phyloP scores from a whole-genome alignment of 1,140 invertebrate species.

The Maniola jurtina region DNA sequence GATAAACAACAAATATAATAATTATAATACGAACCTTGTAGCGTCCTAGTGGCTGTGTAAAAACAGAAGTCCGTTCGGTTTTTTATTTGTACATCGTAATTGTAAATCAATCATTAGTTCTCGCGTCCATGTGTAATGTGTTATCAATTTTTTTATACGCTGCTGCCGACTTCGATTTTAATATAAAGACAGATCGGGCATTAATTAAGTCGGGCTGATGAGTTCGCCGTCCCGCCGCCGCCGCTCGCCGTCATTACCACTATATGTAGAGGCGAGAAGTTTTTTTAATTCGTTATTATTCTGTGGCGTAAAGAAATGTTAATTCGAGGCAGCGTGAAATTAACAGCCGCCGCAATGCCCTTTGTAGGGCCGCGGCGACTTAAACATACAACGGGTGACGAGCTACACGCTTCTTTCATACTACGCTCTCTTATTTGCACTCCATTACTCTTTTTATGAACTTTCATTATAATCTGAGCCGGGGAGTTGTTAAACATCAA shows the following conservation, averaged over 20 bases:
- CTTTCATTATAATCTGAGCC: conserved; percentile 60
- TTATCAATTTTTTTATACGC: conserved; percentile 45
- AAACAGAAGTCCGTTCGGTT: conserved; percentile 15
- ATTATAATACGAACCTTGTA: neutral
- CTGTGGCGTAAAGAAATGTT: conserved; percentile 79
- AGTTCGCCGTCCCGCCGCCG: conserved; percentile 60
- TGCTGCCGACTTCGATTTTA: conserved; percentile 63
- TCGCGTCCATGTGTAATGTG: conserved; percentile 24
- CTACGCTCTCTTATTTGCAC: conserved; percentile 73
- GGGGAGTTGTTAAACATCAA: conserved; percentile 60
- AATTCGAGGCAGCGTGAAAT: conserved; percentile 79
- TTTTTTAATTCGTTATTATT: conserved; percentile 79
- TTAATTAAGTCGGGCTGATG: conserved; percentile 76
- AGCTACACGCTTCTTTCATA: conserved; percentile 60
- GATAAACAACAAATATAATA: neutral
- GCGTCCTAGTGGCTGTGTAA: neutral
- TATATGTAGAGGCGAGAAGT: conserved; percentile 73
- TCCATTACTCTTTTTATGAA: conserved; percentile 63
- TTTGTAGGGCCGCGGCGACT: conserved; percentile 74
- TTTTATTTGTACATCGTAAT: conserved; percentile 22
- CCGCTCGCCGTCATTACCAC: conserved; percentile 66
- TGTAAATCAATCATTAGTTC: conserved; percentile 25
- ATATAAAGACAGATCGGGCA: conserved; percentile 75
- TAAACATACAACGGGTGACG: conserved; percentile 77
- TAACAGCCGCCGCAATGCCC: conserved; percentile 70